phyloP scores from a whole-genome alignment of 2,888 invertebrate genomes.

The Lithophane semibrunnea region DNA sequence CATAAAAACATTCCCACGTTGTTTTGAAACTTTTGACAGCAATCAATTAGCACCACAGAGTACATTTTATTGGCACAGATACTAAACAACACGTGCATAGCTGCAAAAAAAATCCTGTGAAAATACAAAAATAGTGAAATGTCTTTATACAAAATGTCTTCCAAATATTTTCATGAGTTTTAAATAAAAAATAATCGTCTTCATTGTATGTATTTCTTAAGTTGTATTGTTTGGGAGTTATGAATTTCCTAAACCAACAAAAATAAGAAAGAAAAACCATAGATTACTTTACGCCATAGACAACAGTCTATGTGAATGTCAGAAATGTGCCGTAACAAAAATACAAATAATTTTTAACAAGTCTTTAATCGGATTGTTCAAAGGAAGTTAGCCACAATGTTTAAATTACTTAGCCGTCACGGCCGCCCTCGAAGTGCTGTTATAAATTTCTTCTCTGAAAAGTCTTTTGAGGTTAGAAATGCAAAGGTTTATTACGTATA shows the following conservation, averaged over 20 bases:
- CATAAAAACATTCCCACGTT: conserved; percentile 55
- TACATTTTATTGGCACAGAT: conserved; percentile 15
- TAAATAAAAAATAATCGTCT: no score
- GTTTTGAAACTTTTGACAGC: conserved; percentile 58
- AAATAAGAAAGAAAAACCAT: neutral
- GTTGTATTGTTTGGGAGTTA: neutral
- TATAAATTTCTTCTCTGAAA: conserved; percentile 82
- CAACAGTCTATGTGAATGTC: conserved; percentile 58
- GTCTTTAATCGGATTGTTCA: conserved; percentile 15
- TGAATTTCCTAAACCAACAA: neutral
- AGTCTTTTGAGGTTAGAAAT: conserved; percentile 88
- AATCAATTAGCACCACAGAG: no score
- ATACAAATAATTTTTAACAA: conserved; percentile 59
- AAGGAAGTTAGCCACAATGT: conserved; percentile 76
- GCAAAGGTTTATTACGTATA: conserved; percentile 85
- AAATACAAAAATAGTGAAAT: neutral
- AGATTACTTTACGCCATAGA: neutral
- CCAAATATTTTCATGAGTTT: neutral
- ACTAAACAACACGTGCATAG: conserved; percentile 28
- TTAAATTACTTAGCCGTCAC: conserved; percentile 84
- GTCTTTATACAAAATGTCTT: neutral
- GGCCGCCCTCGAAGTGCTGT: conserved; percentile 81
- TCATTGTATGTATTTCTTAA: no score
- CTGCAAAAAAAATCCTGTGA: neutral
- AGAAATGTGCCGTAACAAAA: conserved; percentile 74